Conservation (phyloP, 2,888 invertebrate species). For the Stenolophus ochropezus region DNA sequence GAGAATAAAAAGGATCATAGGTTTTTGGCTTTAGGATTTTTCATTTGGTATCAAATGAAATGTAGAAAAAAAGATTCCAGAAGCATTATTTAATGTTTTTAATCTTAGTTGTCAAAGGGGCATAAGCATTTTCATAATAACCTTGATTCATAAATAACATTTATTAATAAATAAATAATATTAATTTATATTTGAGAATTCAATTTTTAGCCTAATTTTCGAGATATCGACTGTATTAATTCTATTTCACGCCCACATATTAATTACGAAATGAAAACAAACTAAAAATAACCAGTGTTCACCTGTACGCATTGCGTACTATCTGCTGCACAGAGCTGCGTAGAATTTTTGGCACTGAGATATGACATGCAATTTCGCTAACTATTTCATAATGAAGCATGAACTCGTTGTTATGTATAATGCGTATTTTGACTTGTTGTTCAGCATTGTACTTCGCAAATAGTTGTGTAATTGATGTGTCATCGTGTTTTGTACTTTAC, state of each 20-base stretch:
- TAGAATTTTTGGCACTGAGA: slow-evolving; percentile 5
- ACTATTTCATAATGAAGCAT: slow-evolving; percentile 16
- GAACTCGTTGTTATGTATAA: not conserved
- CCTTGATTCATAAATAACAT: no score
- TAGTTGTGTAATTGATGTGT: slow-evolving; percentile 12
- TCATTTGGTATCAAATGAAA: no score
- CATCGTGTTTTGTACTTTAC: slow-evolving; percentile 1
- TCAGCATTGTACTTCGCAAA: not conserved
- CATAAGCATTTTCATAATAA: no score
- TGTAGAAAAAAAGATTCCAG: no score
- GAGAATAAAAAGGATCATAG: no score
- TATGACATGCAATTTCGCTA: slow-evolving; percentile 3
- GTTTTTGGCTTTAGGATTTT: no score
- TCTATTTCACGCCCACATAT: not conserved
- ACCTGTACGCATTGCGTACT: not conserved
- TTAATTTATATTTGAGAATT: no score
- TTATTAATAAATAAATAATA: no score
- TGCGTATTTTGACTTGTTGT: not conserved
- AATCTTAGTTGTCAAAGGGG: no score
- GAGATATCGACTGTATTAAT: not conserved
- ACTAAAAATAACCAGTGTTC: not conserved
- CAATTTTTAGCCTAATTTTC: no score
- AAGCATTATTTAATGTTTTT: no score
- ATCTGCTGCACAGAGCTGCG: not conserved
- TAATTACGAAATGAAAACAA: slow-evolving; percentile 3